Base-by-base conservation (phyloP, 2,888 invertebrate species). In the Stegana nigrithorax region DNA sequence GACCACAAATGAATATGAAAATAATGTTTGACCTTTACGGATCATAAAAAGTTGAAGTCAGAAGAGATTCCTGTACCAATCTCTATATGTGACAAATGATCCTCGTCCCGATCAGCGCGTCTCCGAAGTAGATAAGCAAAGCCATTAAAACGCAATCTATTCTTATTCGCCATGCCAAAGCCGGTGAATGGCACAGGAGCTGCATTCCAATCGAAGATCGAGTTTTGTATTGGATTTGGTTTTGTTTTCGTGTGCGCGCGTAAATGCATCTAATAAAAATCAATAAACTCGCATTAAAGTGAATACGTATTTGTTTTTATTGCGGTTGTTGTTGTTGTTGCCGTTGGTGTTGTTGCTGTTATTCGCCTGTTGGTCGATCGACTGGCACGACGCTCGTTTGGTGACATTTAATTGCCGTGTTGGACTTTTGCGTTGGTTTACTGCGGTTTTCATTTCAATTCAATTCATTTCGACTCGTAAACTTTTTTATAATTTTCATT, bases 361-460 rank as follows among this genome's bases (percentile, higher is more conserved):
- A 66, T 72, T 71, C 70, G 75, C 77, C 75, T 36, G n/a, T 23
- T 36, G 23, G 4, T 1, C 10, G 1, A 21, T 56, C 5, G 6
- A 36, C 19, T 56, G 39, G 25, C 17, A 10, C 12, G 8, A n/a
- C 19, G 44, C 6, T 17, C 19, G 21, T 26, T 50, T 50, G 79
- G 75, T 75, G 73, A 75, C 70, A 77, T 78, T 75, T 75, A 78
- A 75, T 78, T 75, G 77, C 77, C 63, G 26, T 65, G 70, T 68
- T 65, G 62, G 67, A 72, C 71, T 62, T 67, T 67, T 61, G 67
- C 64, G 61, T 69, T 67, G 67, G 67, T 63, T 65, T 26, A 4
- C 27, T 12, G 63, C 36, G 60, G 45, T 59, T 62, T 64, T 61
- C 55, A 36, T 63, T 53, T 59, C 39, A 53, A 53, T 27, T 19